Evolutionary conservation across 2,888 invertebrate genomes (phyloP), one percentile per base, ranked within the genome.

Genomic region (Hyposoter dolosus): DNA sequence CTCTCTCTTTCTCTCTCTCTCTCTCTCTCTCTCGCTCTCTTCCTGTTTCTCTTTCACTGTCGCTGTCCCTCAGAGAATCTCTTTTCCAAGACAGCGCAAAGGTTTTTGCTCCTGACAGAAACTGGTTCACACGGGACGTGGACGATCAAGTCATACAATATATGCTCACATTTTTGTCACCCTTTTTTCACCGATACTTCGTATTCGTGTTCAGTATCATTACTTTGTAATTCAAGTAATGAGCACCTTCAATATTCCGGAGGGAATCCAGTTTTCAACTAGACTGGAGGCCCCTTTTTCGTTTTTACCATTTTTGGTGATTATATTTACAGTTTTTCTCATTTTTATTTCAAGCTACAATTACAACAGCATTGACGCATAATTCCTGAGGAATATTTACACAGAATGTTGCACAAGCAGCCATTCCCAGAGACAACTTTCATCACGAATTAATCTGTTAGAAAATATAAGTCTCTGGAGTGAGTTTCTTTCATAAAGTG

Each of bases 211-310:
- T 69, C 10, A 9, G 28, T 7, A 9, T 35, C 35, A 32, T 40
- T 35, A 23, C 28, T 50, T 9, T 56, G 53, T 74, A 56, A 74
- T 74, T 35, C 53, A 40, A 56, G 19, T 74, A 56, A 56, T 74
- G 56, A 74, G n/a, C 19, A 19, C 12, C 5, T 60, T 15, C 28
- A 60, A 60, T 28, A 28, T 60, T 60, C 28, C 28, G 60, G 15
- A 28, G 1, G 28, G 28, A 28, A 28, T 28, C 5, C 28, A 28
- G 60, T 28, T 28, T 60, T 15, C 1, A 60, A 28, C 28, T 1
- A 19, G 12, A 60, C 15, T 60, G 12, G 15, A 12, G 12, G 3
- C 56, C 1, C 12, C 12, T 23, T 12, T 56, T 3, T 23, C 3
- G 2, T 28, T 28, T 28, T 60, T 10, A 23, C 40, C 40, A 56